These are phyloP conservation scores for Oryzias celebensis DNA, from an alignment of 2,113 vertebrate genomes.

Conservation along the genomic window DNA sequence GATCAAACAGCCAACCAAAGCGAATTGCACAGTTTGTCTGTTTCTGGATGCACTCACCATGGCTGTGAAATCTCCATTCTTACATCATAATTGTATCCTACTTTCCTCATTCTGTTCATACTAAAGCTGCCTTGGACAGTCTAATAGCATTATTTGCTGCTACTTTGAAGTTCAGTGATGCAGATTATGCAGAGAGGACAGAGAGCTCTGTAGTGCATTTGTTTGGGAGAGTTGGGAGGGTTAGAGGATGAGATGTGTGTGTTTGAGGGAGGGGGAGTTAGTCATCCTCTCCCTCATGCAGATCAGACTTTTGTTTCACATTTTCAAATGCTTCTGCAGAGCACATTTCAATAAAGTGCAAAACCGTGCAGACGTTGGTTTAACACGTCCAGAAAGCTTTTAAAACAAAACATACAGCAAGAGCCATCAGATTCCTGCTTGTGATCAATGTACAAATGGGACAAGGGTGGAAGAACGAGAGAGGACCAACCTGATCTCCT, in stretches of 20 bases:
- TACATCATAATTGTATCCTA: not conserved
- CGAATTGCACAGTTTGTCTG: not conserved
- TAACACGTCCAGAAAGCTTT: not conserved
- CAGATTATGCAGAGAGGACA: not conserved
- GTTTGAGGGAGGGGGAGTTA: not conserved
- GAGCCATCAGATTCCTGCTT: constrained; percentile 7
- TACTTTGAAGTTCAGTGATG: not conserved
- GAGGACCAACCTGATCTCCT: not conserved
- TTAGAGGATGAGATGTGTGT: not conserved
- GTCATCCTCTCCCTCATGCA: not conserved
- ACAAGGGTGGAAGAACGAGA: constrained; percentile 12
- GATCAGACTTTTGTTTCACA: not conserved
- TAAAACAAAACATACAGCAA: not conserved
- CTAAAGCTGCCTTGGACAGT: not conserved
- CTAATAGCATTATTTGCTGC: not conserved
- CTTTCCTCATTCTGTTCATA: not conserved
- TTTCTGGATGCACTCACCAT: not conserved
- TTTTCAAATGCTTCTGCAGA: not conserved
- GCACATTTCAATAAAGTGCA: no score
- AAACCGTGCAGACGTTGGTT: not conserved
- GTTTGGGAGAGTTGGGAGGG: not conserved
- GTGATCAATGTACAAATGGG: constrained; percentile 22
- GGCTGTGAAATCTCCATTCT: not conserved
- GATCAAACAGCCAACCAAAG: not conserved
- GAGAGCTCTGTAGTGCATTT: not conserved